phyloP scores from a whole-genome alignment of 2,797 vertebrate species.

The Sandelia bainsii region DNA sequence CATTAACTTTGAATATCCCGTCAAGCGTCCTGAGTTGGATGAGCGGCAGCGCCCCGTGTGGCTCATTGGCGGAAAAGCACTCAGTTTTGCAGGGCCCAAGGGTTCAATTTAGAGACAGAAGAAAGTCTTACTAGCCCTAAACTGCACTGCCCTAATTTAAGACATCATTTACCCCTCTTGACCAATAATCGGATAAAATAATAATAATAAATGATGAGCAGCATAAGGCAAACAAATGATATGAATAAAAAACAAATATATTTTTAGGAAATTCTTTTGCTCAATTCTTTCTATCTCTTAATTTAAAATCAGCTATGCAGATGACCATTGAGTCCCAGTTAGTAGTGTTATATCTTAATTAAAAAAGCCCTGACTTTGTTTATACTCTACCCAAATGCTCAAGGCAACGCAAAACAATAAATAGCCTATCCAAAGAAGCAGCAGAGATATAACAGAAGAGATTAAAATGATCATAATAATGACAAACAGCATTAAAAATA shows the following conservation, averaged over 20 bases:
- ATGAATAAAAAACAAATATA: background rate
- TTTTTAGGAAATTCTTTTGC: background rate
- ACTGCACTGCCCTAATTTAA: slow-evolving; percentile 64
- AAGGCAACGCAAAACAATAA: background rate
- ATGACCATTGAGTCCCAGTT: too few species aligned
- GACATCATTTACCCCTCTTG: slow-evolving; percentile 54
- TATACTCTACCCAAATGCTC: background rate
- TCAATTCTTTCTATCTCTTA: background rate
- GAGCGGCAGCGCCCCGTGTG: slow-evolving; percentile 75
- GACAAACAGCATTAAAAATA: too few species aligned
- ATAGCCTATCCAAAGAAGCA: background rate
- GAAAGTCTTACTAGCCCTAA: slow-evolving; percentile 34
- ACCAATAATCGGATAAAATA: slow-evolving; percentile 50
- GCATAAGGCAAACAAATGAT: background rate
- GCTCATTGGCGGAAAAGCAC: slow-evolving; percentile 22
- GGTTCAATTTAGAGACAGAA: slow-evolving; percentile 68
- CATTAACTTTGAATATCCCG: slow-evolving; percentile 76
- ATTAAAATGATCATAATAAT: too few species aligned
- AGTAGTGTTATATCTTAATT: too few species aligned
- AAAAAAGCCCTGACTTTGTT: too few species aligned
- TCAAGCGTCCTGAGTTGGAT: slow-evolving; percentile 38
- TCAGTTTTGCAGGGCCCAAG: slow-evolving; percentile 54
- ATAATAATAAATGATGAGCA: slow-evolving; percentile 33
- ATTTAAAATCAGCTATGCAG: too few species aligned
- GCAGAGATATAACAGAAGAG: too few species aligned